Conservation (phyloP, 1,140 invertebrate genomes). For the Dendroctonus ponderosae region DNA sequence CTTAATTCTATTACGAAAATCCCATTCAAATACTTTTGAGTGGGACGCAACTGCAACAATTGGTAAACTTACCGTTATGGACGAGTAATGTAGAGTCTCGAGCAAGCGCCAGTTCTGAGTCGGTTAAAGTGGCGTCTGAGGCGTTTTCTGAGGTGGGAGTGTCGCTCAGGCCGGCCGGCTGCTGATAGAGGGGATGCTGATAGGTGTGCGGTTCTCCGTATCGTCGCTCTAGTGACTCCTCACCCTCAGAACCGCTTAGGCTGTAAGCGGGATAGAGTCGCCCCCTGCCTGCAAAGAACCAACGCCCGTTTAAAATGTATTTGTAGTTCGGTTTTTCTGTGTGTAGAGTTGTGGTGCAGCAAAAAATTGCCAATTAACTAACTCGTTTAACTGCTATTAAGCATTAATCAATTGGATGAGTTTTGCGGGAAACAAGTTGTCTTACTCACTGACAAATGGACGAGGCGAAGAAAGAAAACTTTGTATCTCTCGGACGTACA, state of each 20-base stretch:
- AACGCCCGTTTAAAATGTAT: no score
- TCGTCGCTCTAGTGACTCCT: conserved; percentile 55
- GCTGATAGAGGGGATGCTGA: conserved; percentile 57
- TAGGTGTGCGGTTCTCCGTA: conserved; percentile 50
- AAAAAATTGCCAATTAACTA: no score
- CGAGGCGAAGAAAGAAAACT: background rate
- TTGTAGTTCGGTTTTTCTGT: no score
- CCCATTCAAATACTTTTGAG: no score
- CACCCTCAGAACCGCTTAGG: conserved; percentile 62
- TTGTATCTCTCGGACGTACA: background rate
- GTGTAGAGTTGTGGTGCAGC: no score
- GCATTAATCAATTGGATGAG: background rate
- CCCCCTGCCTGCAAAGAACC: conserved; percentile 49
- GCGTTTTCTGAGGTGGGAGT: conserved; percentile 77
- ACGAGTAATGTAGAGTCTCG: conserved; percentile 74
- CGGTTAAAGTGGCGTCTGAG: conserved; percentile 76
- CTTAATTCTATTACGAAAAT: no score
- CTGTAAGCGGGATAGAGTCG: conserved; percentile 69
- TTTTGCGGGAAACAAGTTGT: conserved; percentile 1
- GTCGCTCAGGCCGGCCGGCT: conserved; percentile 67
- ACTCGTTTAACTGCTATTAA: no score
- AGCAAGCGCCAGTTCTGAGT: conserved; percentile 74
- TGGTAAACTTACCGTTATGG: conserved; percentile 68
- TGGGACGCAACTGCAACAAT: no score
- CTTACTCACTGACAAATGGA: background rate